Percentiles rank a stretch among this genome's conserved stretches.
Evolutionary conservation across 2,113 vertebrate genomes (phyloP).

Genomic region (Rallus limicola): DNA sequence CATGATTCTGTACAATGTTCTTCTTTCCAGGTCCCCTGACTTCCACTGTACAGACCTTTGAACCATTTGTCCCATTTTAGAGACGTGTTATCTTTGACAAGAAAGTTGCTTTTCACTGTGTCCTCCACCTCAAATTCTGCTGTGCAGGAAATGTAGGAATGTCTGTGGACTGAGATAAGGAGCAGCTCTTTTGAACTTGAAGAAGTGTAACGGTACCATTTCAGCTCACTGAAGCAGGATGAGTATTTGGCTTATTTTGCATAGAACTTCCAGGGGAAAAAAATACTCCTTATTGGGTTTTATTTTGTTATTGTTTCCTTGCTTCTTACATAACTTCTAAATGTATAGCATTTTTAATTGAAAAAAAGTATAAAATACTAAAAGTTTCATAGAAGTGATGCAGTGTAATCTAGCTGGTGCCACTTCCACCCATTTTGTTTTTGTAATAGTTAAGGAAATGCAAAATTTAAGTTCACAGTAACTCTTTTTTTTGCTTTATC

Average conservation of each 20-base stretch:
- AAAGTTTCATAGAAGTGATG: not conserved
- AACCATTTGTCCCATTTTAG: not conserved
- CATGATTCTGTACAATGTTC: not conserved
- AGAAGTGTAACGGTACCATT: not conserved
- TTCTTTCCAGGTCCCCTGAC: not conserved
- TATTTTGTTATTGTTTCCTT: not conserved
- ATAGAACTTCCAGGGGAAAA: not conserved
- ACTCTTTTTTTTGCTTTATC: not conserved
- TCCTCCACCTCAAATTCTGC: not conserved
- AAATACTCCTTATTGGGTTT: rapidly evolving
- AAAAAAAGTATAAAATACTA: not conserved
- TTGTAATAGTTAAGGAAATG: not conserved
- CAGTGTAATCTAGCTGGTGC: not conserved
- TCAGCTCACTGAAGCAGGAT: not conserved
- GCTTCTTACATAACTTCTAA: not conserved
- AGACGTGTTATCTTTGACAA: not conserved
- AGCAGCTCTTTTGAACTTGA: not conserved
- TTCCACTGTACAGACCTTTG: not conserved
- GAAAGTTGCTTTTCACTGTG: not conserved
- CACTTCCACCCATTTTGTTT: not conserved
- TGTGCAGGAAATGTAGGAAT: not conserved
- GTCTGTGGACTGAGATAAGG: not conserved
- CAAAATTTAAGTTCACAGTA: not conserved
- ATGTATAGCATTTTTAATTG: not conserved
- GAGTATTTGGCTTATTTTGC: not conserved